phyloP scores from a whole-genome alignment of 2,113 vertebrate genomes.

The Ceyx margarethae region DNA sequence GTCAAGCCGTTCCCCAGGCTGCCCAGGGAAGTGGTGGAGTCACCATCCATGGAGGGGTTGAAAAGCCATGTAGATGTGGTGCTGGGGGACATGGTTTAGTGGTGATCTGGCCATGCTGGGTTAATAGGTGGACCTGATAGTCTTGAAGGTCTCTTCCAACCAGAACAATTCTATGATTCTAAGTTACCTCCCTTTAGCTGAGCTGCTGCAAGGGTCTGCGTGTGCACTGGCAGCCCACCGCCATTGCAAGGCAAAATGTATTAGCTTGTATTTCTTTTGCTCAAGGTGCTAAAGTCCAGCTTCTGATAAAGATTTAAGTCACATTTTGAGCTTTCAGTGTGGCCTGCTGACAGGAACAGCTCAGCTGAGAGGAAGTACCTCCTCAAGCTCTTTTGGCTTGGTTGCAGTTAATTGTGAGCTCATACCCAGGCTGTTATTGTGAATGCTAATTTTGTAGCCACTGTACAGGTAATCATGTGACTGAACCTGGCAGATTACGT shows the following conservation, averaged over 20 bases:
- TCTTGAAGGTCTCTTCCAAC: not conserved
- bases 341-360: not conserved
- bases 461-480: accelerated
- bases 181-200: not conserved
- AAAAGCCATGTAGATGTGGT: not conserved
- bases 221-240: accelerated
- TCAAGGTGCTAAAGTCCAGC: not conserved
- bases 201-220: not conserved
- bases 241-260: not conserved
- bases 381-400: not conserved
- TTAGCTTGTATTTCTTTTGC: not conserved
- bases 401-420: not conserved
- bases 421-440: accelerated
- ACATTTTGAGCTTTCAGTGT: not conserved
- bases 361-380: not conserved
- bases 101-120: not conserved
- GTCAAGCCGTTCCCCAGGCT: not conserved
- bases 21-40: not conserved
- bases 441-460: not conserved
- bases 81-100: not conserved
- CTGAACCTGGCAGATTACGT: not conserved
- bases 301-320: not conserved
- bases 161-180: not conserved
- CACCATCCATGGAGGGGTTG: not conserved
- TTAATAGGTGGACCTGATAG: not conserved